Conservation (phyloP, 1,140 invertebrate genomes). For the Epicauta chinensis region DNA sequence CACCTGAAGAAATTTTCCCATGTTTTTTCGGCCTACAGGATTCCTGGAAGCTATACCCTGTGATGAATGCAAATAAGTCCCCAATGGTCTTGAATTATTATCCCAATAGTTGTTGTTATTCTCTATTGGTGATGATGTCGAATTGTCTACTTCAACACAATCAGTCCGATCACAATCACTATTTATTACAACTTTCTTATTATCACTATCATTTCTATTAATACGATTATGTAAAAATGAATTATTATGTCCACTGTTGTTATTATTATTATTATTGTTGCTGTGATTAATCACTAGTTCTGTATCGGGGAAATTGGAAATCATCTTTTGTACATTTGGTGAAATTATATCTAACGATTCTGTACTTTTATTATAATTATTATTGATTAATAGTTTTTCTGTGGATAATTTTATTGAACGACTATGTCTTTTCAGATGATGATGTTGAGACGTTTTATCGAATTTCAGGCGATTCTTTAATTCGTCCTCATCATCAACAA, state of each 20-base stretch:
- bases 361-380: conserved; percentile 35
- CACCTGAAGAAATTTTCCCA: conserved; percentile 41
- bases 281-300: conserved; percentile 37
- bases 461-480: conserved; percentile 40
- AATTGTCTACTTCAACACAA: conserved; percentile 8
- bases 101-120: conserved; percentile 5
- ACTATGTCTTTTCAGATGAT: too few relatives aligned
- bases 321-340: conserved; percentile 52
- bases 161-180: conserved; percentile 14
- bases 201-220: conserved; percentile 3
- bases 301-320: conserved; percentile 49
- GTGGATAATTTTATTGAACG: neutral
- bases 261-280: conserved; percentile 21
- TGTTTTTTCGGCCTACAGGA: conserved; percentile 38
- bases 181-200: neutral
- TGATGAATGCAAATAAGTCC: conserved; percentile 37
- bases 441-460: conserved; percentile 45
- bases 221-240: conserved; percentile 26
- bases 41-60: conserved; percentile 39
- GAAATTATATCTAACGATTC: conserved; percentile 42
- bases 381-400: conserved; percentile 22
- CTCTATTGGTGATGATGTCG: conserved; percentile 10
- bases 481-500: conserved; percentile 43
- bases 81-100: conserved; percentile 31
- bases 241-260: conserved; percentile 17